A percentile compares a stretch with the other conserved stretches of the same genome.
Evolutionary conservation across 53 echinoderm and acorn worm genomes (phyloP).

Genomic region (Hippasteria phrygiana): DNA sequence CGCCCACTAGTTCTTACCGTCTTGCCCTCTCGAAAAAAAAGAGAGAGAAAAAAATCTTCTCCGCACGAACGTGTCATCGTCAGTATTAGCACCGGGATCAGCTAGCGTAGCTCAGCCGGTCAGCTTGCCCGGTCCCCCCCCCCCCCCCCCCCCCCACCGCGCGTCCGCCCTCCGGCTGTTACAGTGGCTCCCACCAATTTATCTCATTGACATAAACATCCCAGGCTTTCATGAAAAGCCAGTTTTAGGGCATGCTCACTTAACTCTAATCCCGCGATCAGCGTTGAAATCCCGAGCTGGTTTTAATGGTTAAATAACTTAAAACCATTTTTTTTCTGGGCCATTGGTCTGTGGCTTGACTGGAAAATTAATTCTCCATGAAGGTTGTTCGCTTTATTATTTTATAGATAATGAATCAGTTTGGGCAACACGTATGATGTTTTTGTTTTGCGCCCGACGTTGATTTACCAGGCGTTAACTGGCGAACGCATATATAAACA

Average conservation of each 20-base stretch:
- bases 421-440: neutral
- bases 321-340: neutral
- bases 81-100: neutral
- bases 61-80: conserved; percentile 13
- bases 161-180: conserved; percentile 34
- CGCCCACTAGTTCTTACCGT: conserved; percentile 54
- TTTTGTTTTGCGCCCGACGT: neutral
- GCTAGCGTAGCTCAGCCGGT: neutral
- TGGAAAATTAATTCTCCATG: neutral
- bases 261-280: conserved; percentile 33
- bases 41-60: neutral
- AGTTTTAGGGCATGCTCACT: conserved; percentile 36
- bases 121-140: neutral
- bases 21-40: neutral
- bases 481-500: neutral
- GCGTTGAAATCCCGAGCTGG: conserved; percentile 23
- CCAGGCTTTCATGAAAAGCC: conserved; percentile 27
- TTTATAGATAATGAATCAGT: neutral
- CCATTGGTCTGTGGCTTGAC: neutral
- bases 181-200: conserved; percentile 9
- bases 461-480: neutral
- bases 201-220: conserved; percentile 58
- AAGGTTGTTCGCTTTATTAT: neutral
- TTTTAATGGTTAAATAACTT: neutral
- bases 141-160: neutral